A percentile compares a stretch with the other conserved stretches of the same genome.
phyloP scores from a whole-genome alignment of 2,113 vertebrate species.

The Ia io region DNA sequence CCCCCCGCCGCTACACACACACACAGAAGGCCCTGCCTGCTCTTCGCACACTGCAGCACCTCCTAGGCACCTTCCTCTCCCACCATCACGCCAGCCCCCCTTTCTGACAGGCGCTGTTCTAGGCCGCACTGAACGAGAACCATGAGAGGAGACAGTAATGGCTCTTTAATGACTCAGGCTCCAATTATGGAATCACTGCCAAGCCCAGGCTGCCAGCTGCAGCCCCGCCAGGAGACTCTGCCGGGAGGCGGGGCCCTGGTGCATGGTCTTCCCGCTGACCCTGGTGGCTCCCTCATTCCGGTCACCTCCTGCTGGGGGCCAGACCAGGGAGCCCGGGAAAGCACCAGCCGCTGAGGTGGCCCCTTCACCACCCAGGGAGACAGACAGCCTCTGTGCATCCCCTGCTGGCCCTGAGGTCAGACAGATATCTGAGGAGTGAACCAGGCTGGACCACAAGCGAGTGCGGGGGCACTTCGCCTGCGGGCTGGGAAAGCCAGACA shows the following conservation, averaged over 20 bases:
- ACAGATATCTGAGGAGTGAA: not conserved
- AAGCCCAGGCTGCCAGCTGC: slow-evolving; percentile 66
- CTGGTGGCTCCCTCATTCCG: not conserved
- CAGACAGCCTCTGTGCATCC: not conserved
- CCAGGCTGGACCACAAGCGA: not conserved
- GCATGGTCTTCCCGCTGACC: slow-evolving; percentile 55
- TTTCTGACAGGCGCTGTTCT: not conserved
- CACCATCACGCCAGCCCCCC: not conserved
- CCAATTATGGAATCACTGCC: slow-evolving; percentile 65
- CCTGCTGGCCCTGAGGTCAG: too few relatives aligned
- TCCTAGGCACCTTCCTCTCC: not conserved
- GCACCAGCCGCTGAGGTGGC: not conserved
- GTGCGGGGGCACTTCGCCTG: not conserved
- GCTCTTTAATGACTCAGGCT: slow-evolving; percentile 66
- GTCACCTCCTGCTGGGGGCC: not conserved
- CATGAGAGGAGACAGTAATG: slow-evolving; percentile 52
- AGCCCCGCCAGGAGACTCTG: slow-evolving; percentile 56
- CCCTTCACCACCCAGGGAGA: not conserved
- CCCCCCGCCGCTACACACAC: too few relatives aligned
- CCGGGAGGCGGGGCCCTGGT: slow-evolving; percentile 45
- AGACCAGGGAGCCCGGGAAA: not conserved
- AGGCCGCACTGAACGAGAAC: not conserved
- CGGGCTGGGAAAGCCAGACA: not conserved
- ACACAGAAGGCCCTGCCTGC: not conserved
- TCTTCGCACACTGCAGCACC: not conserved